Evolutionary conservation across 2,888 invertebrate genomes (phyloP).

Genomic region (Ormyrus pomaceus): DNA sequence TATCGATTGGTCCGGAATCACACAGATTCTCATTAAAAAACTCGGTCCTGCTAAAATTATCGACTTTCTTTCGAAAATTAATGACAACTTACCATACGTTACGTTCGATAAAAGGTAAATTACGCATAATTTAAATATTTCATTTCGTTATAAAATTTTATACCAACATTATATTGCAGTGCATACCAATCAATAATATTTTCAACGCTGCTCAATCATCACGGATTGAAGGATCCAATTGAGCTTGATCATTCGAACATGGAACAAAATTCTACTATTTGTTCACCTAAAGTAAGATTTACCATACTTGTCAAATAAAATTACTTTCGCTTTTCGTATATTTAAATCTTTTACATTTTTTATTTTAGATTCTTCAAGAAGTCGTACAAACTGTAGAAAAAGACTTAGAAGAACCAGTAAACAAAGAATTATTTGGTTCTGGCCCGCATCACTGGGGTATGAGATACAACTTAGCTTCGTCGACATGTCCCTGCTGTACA

Average conservation of each 20-base stretch:
- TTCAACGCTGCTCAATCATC: constrained; percentile 68
- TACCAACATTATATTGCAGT: constrained; percentile 59
- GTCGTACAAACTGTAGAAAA: constrained; percentile 61
- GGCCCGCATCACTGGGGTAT: constrained; percentile 78
- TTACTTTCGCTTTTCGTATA: not conserved
- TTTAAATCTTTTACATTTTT: constrained; percentile 5
- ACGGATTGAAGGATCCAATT: constrained; percentile 66
- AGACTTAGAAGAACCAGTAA: constrained; percentile 64
- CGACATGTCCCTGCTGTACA: constrained; percentile 78
- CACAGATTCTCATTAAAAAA: constrained; percentile 79
- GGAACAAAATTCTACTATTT: constrained; percentile 66
- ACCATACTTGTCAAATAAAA: constrained; percentile 10
- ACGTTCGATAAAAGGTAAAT: constrained; percentile 79
- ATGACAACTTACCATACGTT: constrained; percentile 78
- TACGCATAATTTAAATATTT: constrained; percentile 17
- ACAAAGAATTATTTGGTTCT: constrained; percentile 69
- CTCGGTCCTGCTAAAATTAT: constrained; percentile 80
- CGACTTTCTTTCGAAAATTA: constrained; percentile 78
- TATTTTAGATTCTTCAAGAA: constrained; percentile 44
- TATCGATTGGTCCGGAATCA: constrained; percentile 81
- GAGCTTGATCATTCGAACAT: constrained; percentile 63
- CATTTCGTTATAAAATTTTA: constrained; percentile 11
- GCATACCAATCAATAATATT: constrained; percentile 71
- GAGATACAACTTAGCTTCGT: constrained; percentile 66
- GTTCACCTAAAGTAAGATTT: constrained; percentile 68